These are phyloP conservation scores for Chinchilla lanigera DNA, from an alignment of 2,113 vertebrate species.

Conservation along the genomic window DNA sequence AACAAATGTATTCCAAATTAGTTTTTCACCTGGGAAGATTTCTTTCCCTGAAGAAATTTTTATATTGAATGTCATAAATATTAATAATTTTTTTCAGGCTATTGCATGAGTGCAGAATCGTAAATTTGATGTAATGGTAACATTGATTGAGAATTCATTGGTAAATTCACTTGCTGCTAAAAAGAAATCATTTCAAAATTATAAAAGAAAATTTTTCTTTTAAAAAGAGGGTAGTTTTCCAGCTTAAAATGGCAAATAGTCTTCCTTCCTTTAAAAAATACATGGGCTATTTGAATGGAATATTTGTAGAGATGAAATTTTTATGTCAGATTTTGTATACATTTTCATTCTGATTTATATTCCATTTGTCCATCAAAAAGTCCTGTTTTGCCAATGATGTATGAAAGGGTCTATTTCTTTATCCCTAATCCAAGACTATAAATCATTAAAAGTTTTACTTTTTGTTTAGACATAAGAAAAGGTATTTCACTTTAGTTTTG, in stretches of 20 bases:
- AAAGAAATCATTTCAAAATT: slow-evolving; percentile 30
- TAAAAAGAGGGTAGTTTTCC: background rate
- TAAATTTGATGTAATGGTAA: background rate
- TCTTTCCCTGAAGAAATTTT: background rate
- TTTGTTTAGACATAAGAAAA: background rate
- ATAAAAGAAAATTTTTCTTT: background rate
- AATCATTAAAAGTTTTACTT: background rate
- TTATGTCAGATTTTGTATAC: background rate
- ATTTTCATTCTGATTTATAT: background rate
- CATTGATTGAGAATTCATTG: background rate
- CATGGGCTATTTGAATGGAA: background rate
- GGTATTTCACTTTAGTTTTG: background rate
- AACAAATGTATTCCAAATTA: background rate
- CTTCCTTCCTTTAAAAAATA: slow-evolving; percentile 27
- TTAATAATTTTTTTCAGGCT: background rate
- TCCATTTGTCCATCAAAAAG: background rate
- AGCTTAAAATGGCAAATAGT: background rate
- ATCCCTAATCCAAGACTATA: too few species aligned
- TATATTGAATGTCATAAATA: background rate
- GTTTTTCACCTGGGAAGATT: background rate
- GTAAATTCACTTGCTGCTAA: slow-evolving; percentile 6
- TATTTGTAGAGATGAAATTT: slow-evolving; percentile 22
- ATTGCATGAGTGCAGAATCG: background rate
- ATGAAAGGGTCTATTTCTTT: background rate
- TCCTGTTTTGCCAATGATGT: background rate